phyloP scores from a whole-genome alignment of 2,888 invertebrate species.

The Pristionchus japonicus region DNA sequence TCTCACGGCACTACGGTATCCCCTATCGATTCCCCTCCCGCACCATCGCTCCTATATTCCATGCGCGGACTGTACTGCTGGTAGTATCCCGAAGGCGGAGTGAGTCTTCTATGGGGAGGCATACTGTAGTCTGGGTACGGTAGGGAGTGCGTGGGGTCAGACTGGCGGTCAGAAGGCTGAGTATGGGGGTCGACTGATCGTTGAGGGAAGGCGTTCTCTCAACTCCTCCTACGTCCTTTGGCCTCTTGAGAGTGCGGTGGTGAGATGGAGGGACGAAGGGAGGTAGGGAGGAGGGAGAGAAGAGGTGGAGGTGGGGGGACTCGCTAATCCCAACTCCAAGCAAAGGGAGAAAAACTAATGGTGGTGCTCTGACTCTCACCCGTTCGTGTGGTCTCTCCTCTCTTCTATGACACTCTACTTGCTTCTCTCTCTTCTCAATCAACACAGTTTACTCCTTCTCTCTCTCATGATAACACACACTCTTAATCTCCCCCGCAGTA shows the following conservation, averaged over 20 bases:
- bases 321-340: slow-evolving; percentile 23
- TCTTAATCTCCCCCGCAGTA: neutral
- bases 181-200: neutral
- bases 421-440: slow-evolving; percentile 10
- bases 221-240: slow-evolving; percentile 1
- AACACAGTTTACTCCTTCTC: neutral
- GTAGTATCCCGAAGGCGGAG: slow-evolving; percentile 25
- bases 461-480: neutral
- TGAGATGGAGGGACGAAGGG: neutral
- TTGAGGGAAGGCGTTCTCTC: neutral
- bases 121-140: neutral
- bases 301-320: neutral
- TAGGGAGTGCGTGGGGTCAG: neutral
- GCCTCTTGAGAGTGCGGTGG: slow-evolving; percentile 24
- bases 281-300: neutral
- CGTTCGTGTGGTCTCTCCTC: neutral
- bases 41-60: slow-evolving; percentile 14
- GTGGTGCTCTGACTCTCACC: neutral
- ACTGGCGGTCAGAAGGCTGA: neutral
- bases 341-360: neutral
- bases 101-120: slow-evolving; percentile 17
- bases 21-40: neutral
- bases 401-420: neutral
- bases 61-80: neutral
- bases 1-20: neutral